Evolutionary conservation across 1,140 invertebrate genomes (phyloP).

Genomic region (Hyles euphorbiae): DNA sequence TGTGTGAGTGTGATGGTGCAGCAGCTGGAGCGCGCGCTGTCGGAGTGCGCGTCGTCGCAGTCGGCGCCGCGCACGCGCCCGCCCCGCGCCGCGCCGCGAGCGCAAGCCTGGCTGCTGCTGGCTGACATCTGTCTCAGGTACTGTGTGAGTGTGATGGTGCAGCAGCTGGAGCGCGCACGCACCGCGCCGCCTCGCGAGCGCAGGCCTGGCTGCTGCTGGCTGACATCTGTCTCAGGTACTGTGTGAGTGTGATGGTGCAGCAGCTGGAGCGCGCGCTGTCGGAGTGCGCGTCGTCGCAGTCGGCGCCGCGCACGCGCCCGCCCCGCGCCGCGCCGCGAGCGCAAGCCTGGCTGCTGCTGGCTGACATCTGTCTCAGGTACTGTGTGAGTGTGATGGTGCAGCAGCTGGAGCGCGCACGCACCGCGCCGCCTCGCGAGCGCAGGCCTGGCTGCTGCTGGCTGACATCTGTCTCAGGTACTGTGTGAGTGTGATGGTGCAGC

Average conservation of each 20-base stretch:
- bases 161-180: constrained; percentile 88
- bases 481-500: too few species aligned
- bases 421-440: constrained; percentile 60
- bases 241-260: too few species aligned
- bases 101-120: constrained; percentile 92
- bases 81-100: constrained; percentile 39
- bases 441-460: constrained; percentile 93
- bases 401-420: constrained; percentile 87
- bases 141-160: too few species aligned
- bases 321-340: constrained; percentile 54
- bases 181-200: constrained; percentile 52
- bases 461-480: constrained; percentile 85
- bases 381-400: too few species aligned
- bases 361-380: constrained; percentile 87
- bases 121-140: constrained; percentile 88
- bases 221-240: constrained; percentile 85
- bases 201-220: constrained; percentile 93
- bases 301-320: constrained; percentile 27
- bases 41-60: constrained; percentile 84
- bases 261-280: constrained; percentile 93
- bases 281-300: constrained; percentile 82
- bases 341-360: constrained; percentile 92
- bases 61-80: constrained; percentile 30
- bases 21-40: constrained; percentile 91
- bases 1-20: too few species aligned